phyloP scores from a whole-genome alignment of 2,113 vertebrate species.

The Furnarius figulus region DNA sequence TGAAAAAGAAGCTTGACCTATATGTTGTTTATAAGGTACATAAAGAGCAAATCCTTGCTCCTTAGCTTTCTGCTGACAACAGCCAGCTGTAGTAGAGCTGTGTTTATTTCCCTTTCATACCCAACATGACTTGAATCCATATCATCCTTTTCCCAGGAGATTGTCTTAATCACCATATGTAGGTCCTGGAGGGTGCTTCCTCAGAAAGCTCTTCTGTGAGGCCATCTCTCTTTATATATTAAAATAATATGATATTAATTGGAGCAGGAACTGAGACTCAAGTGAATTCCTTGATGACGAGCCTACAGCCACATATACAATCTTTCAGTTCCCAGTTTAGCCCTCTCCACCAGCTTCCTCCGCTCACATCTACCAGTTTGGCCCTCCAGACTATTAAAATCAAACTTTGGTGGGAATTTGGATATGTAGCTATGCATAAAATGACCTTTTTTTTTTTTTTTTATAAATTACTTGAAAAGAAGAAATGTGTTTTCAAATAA shows the following conservation, averaged over 20 bases:
- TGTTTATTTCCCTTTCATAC: not conserved
- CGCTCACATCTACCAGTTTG: not conserved
- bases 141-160: not conserved
- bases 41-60: not conserved
- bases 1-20: not conserved
- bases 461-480: not conserved
- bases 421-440: not conserved
- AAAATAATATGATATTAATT: not conserved
- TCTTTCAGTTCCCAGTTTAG: not conserved
- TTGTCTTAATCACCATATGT: not conserved
- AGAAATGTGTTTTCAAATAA: not conserved
- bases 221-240: not conserved
- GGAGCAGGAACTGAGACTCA: not conserved
- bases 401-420: not conserved
- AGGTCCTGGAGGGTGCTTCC: not conserved
- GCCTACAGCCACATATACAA: not conserved
- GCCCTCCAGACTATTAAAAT: not conserved
- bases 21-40: not conserved
- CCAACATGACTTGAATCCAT: not conserved
- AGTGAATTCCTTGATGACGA: not conserved
- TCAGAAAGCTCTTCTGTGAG: not conserved
- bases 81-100: accelerated
- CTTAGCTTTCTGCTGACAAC: not conserved
- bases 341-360: not conserved
- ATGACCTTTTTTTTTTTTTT: not conserved